A percentile compares a stretch with the other conserved stretches of the same genome.
phyloP scores from a whole-genome alignment of 2,113 vertebrate genomes.

The Sinosuthora webbiana region DNA sequence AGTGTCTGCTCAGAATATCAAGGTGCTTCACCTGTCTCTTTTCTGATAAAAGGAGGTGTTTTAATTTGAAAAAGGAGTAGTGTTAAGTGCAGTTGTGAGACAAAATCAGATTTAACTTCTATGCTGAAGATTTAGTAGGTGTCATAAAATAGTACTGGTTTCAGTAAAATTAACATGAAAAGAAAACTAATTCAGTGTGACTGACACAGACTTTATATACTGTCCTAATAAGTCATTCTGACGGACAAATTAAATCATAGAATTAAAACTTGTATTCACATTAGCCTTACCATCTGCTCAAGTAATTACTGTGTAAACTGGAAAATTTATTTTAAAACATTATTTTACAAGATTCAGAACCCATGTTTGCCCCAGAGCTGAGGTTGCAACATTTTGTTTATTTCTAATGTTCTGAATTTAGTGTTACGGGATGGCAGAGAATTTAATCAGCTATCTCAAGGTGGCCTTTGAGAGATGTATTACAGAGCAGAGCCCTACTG shows the following conservation, averaged over 20 bases:
- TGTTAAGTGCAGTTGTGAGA: background rate
- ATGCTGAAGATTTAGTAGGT: background rate
- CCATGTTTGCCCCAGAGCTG: fast-evolving
- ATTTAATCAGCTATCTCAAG: background rate
- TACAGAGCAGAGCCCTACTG: background rate
- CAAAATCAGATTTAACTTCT: background rate
- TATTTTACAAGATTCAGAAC: background rate
- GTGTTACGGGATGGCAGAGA: background rate
- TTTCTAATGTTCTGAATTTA: background rate
- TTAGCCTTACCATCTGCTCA: background rate
- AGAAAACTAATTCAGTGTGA: background rate
- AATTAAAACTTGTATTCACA: background rate
- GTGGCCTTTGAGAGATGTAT: background rate
- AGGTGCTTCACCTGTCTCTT: background rate
- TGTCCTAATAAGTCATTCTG: background rate
- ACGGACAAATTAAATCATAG: background rate
- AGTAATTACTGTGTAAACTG: background rate
- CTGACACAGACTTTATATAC: background rate
- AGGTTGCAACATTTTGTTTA: background rate
- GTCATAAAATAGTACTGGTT: background rate
- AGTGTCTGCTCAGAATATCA: background rate
- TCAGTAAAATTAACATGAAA: background rate
- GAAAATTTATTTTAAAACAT: background rate
- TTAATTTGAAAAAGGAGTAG: background rate
- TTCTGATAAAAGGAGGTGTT: background rate